Evolutionary conservation across 2,888 invertebrate species (phyloP).

Genomic region (Nephrotoma appendiculata): DNA sequence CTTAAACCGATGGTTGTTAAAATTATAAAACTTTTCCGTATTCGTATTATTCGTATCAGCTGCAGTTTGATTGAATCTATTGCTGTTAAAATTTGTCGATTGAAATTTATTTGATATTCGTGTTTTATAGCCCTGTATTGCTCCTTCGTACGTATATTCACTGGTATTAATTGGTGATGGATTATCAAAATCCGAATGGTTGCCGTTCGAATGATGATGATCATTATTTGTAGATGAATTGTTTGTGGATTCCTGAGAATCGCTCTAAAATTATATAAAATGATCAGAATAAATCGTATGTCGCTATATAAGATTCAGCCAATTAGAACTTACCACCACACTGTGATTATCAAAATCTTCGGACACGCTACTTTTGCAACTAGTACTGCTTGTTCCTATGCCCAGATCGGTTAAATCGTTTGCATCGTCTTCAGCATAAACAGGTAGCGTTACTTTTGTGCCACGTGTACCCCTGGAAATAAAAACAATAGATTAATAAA

Average conservation of each 20-base stretch:
- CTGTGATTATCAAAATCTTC: conserved; percentile 50
- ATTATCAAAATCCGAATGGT: conserved; percentile 46
- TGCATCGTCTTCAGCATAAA: conserved; percentile 68
- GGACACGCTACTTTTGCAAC: conserved; percentile 45
- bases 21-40: neutral
- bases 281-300: neutral
- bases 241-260: conserved; percentile 5
- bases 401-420: conserved; percentile 77
- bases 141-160: conserved; percentile 77
- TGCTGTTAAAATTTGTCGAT: neutral
- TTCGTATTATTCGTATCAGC: neutral
- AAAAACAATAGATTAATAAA: neutral
- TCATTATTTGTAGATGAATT: conserved; percentile 9
- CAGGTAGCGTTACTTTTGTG: conserved; percentile 42
- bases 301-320: neutral
- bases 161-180: conserved; percentile 53
- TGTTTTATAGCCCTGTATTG: conserved; percentile 74
- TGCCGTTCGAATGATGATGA: conserved; percentile 19
- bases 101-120: conserved; percentile 44
- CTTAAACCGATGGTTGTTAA: neutral
- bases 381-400: conserved; percentile 50
- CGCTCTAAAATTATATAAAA: conserved; percentile 14
- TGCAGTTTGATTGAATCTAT: neutral
- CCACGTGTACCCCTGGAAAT: conserved; percentile 36
- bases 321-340: conserved; percentile 39